Conservation (phyloP, 2,797 vertebrate genomes). For the Arctocebus calabarensis region DNA sequence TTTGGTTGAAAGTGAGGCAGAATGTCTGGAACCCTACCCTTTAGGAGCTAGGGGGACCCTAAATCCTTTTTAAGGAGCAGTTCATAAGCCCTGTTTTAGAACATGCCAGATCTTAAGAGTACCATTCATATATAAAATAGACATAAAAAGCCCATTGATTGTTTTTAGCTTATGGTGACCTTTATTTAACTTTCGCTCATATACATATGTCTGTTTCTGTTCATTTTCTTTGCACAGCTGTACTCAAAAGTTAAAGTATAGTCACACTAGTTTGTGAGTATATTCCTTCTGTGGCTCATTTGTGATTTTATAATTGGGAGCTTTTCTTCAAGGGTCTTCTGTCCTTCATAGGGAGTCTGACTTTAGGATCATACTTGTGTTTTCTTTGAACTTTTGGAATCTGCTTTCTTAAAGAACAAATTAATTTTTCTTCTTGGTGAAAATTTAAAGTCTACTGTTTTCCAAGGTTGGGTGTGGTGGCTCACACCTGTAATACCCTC, state of each 20-base stretch:
- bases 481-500: too few species aligned
- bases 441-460: neutral
- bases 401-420: slow-evolving; percentile 6
- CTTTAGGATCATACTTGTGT: neutral
- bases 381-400: neutral
- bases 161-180: neutral
- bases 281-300: neutral
- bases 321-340: neutral
- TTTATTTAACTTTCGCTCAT: slow-evolving; percentile 16
- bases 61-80: neutral
- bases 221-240: neutral
- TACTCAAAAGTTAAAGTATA: neutral
- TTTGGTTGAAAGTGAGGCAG: neutral
- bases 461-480: too few species aligned
- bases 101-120: neutral
- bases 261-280: slow-evolving; percentile 12
- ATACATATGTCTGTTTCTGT: neutral
- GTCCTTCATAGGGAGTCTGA: neutral
- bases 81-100: neutral
- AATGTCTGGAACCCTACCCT: neutral
- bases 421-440: neutral
- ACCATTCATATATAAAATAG: neutral
- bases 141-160: neutral
- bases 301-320: neutral
- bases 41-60: neutral